A percentile compares a stretch with the other conserved stretches of the same genome.
Evolutionary conservation across 2,888 invertebrate genomes (phyloP).

Genomic region (Bursaphelenchus okinawaensis): DNA sequence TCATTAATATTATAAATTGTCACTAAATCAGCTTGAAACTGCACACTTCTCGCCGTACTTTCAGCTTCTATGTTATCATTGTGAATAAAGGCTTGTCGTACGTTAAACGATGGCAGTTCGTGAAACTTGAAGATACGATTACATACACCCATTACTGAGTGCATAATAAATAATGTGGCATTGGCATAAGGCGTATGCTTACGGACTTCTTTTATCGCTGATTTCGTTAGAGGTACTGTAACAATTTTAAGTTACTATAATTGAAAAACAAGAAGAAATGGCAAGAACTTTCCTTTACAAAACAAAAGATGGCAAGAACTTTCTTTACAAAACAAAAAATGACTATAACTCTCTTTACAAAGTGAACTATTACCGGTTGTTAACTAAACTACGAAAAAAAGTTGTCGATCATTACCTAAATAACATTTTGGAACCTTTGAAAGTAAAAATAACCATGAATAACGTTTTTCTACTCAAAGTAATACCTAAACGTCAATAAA

Average conservation of each 20-base stretch:
- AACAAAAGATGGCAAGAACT: too few relatives aligned
- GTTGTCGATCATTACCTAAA: neutral
- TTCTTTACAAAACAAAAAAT: too few relatives aligned
- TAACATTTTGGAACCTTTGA: neutral
- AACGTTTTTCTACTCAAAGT: too few relatives aligned
- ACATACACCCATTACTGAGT: conserved; percentile 43
- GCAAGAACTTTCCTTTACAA: too few relatives aligned
- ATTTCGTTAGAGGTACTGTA: neutral
- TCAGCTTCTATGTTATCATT: neutral
- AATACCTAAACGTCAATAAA: too few relatives aligned
- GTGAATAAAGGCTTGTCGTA: neutral
- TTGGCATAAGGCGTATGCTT: conserved; percentile 1
- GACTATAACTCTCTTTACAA: too few relatives aligned
- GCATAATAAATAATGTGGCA: conserved; percentile 4
- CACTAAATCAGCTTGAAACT: neutral
- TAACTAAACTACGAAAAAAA: too few relatives aligned
- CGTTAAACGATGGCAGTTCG: neutral
- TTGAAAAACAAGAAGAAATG: too few relatives aligned
- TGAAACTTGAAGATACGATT: conserved; percentile 27
- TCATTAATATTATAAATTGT: neutral
- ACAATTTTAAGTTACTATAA: too few relatives aligned
- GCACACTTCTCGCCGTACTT: neutral
- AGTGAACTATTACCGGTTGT: too few relatives aligned
- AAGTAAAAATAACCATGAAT: too few relatives aligned
- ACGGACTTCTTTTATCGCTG: neutral